Base-by-base conservation (phyloP, 2,113 vertebrate genomes). In the Hypocryptadius cinnamomeus region DNA sequence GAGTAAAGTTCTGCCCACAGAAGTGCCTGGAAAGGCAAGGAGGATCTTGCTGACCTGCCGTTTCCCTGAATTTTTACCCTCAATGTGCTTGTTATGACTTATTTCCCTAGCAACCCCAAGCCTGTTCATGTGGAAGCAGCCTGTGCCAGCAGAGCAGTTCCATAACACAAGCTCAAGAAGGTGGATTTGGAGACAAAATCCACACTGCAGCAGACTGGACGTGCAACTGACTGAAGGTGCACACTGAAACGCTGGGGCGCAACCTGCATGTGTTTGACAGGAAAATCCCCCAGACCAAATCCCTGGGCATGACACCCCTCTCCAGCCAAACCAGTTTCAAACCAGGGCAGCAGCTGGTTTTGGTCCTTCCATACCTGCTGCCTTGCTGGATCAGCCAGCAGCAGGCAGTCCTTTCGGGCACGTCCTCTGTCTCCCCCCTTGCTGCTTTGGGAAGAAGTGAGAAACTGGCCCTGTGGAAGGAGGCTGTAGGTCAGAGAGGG, bases 21-120 rank as follows among this genome's bases (percentile, higher is more conserved):
- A 86, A 69, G 35, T 48, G 64, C 47, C 85, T 51, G 63, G 83
- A 60, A 92, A 74, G 66, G 37, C n/a, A 84, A n/a, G 44, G 69
- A 87, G 27, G 19, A 24, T 89, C 53, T 83, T 89, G 51, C 61
- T 91, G 73, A 91, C 44, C 61, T 56, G n/a, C 35, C 3, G 2
- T 89, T 90, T 81, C 66, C 39, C 59, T 74, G 48, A 88, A 21
- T 37, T 92, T 94, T 96, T 91, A 23, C 48, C 42, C 61, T 59
- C 17, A 66, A 21, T 73, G 33, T 65, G 27, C 63, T 72, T 72
- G 61, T 63, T 66, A 37, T 54, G 30, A 79, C 44, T 81, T 85
- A 73, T 69, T 94, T 92, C 44, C 74, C 59, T 91, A 70, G 92
- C 70, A 94, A 79, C 59, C 40, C 59, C 45, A 79, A 70, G 66